A percentile compares a stretch with the other conserved stretches of the same genome.
phyloP scores from a whole-genome alignment of 2,113 vertebrate genomes.

The Hyaena hyaena region DNA sequence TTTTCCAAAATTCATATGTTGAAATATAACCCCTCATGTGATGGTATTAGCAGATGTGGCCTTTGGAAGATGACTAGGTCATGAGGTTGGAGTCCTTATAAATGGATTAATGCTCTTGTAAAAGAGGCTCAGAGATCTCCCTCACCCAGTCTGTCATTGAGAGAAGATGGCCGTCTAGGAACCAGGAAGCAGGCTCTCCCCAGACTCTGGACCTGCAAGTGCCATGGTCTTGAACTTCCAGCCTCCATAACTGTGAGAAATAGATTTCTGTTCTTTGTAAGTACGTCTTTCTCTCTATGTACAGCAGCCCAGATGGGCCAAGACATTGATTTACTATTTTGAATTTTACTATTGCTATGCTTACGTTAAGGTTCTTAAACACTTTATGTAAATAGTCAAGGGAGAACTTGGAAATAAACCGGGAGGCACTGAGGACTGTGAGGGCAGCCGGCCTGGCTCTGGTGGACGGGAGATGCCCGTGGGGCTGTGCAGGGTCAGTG shows the following conservation, averaged over 20 bases:
- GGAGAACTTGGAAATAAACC: neutral
- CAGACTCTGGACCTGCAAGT: accelerated
- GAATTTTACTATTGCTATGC: neutral
- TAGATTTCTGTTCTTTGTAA: neutral
- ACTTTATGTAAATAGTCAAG: neutral
- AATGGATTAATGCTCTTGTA: no score
- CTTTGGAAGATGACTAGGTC: no score
- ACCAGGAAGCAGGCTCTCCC: neutral
- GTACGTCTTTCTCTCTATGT: neutral
- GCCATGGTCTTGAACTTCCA: no score
- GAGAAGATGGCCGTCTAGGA: accelerated
- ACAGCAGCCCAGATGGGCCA: neutral
- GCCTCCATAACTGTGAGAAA: neutral
- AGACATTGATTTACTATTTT: no score
- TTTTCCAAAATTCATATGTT: no score
- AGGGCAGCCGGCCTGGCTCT: accelerated
- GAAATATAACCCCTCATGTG: no score
- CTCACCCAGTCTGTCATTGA: accelerated
- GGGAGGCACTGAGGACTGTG: accelerated
- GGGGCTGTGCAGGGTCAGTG: accelerated
- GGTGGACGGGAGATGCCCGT: accelerated
- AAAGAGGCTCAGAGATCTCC: neutral
- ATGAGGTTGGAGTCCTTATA: neutral
- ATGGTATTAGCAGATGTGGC: neutral
- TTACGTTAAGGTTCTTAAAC: neutral